Evolutionary conservation across 2,888 invertebrate genomes (phyloP).

Genomic region (Tinea semifulvella): DNA sequence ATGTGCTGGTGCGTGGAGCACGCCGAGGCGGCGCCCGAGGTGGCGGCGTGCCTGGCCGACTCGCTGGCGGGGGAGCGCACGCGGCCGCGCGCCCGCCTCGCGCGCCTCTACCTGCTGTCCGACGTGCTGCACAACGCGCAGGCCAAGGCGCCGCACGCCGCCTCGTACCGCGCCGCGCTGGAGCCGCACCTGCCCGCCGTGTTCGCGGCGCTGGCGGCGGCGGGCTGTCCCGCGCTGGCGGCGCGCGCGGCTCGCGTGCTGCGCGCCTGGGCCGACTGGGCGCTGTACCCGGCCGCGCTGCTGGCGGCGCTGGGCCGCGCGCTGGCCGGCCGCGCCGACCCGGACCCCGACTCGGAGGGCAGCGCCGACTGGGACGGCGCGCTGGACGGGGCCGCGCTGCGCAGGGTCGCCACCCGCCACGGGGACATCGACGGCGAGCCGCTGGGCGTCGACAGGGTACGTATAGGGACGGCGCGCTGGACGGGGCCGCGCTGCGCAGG

Average conservation of each 20-base stretch:
- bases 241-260: constrained; percentile 88
- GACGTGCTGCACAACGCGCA: constrained; percentile 98
- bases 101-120: constrained; percentile 92
- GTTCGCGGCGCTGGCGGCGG: constrained; percentile 76
- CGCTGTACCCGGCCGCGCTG: constrained; percentile 93
- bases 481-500: constrained; percentile 83
- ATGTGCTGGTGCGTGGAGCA: constrained; percentile 99
- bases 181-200: constrained; percentile 83
- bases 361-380: constrained; percentile 79
- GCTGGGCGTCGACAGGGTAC: constrained; percentile 28
- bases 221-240: constrained; percentile 74
- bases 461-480: constrained; percentile 74
- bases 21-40: constrained; percentile 96
- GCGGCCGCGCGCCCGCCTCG: constrained; percentile 86
- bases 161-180: constrained; percentile 90
- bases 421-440: constrained; percentile 17
- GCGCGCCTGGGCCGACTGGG: constrained; percentile 98
- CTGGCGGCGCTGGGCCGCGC: constrained; percentile 47
- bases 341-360: constrained; percentile 59
- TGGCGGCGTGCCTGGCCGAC: constrained; percentile 91
- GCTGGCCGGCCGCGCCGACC: constrained; percentile 24
- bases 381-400: constrained; percentile 82
- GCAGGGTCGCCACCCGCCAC: constrained; percentile 66
- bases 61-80: constrained; percentile 82
- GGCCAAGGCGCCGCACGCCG: constrained; percentile 95